These are phyloP conservation scores for Dryas iulia DNA, from an alignment of 1,140 invertebrate species.

Conservation along the genomic window DNA sequence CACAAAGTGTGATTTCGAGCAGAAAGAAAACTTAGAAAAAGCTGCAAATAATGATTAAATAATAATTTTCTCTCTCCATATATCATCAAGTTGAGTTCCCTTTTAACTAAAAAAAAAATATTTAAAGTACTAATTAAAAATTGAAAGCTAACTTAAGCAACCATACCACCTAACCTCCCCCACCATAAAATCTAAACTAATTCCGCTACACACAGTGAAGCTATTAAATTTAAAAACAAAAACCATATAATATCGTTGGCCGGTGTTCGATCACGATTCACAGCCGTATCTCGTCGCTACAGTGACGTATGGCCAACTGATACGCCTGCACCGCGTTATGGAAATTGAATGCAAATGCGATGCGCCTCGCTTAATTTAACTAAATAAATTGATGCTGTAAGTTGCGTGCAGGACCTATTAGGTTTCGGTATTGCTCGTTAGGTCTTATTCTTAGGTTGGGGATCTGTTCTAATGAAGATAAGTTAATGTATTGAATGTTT, in stretches of 20 bases:
- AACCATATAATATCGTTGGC: conserved; percentile 37
- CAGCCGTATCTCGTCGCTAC: conserved; percentile 48
- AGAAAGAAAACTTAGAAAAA: no score
- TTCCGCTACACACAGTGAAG: background rate
- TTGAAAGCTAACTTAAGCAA: no score
- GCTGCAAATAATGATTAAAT: no score
- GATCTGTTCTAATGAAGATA: conserved; percentile 37
- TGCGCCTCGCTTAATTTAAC: conserved; percentile 72
- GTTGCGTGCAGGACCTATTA: conserved; percentile 53
- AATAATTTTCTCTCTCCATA: no score
- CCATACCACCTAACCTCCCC: no score
- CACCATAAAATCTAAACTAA: background rate
- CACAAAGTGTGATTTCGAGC: no score
- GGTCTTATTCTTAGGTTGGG: conserved; percentile 42
- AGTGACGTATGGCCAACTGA: conserved; percentile 73
- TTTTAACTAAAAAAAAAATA: no score
- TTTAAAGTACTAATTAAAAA: no score
- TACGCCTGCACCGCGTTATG: conserved; percentile 68
- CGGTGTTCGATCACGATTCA: conserved; percentile 51
- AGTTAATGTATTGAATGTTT: conserved; percentile 13
- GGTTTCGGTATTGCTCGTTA: conserved; percentile 72
- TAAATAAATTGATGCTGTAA: conserved; percentile 72
- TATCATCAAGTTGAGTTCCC: no score
- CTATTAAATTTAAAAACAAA: conserved; percentile 22
- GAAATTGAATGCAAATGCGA: conserved; percentile 79